Conservation (phyloP, 1,140 invertebrate genomes). For the Papilio xuthus region DNA sequence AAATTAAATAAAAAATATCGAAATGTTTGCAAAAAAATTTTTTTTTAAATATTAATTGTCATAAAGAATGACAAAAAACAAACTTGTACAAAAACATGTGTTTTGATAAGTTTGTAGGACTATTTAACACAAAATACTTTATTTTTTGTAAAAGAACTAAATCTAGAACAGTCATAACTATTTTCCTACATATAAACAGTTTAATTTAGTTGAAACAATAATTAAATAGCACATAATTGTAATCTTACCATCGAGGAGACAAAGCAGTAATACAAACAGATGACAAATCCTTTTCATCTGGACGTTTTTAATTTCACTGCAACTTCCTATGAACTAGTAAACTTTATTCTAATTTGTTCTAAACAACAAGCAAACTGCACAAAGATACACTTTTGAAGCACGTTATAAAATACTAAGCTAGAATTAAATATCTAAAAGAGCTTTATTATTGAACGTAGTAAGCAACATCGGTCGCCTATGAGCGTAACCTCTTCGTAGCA, state of each 20-base stretch:
- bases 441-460: not conserved
- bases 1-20: too few species aligned
- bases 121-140: too few species aligned
- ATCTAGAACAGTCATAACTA: too few species aligned
- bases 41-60: too few species aligned
- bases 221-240: not conserved
- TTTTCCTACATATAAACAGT: too few species aligned
- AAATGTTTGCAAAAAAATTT: too few species aligned
- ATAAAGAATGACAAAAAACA: too few species aligned
- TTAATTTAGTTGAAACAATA: not conserved
- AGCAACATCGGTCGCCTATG: constrained; percentile 19
- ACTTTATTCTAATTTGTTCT: not conserved
- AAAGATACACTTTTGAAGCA: constrained; percentile 13
- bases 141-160: too few species aligned
- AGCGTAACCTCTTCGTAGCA: not conserved
- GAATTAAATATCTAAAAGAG: constrained; percentile 11
- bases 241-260: constrained; percentile 29
- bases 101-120: too few species aligned
- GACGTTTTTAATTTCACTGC: constrained; percentile 17
- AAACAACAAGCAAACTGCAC: constrained; percentile 10
- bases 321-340: constrained; percentile 4
- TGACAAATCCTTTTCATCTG: constrained; percentile 35
- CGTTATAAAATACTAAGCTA: not conserved
- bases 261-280: constrained; percentile 22
- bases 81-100: too few species aligned